Base-by-base conservation (phyloP, 2,113 vertebrate genomes). In the Colossoma macropomum region DNA sequence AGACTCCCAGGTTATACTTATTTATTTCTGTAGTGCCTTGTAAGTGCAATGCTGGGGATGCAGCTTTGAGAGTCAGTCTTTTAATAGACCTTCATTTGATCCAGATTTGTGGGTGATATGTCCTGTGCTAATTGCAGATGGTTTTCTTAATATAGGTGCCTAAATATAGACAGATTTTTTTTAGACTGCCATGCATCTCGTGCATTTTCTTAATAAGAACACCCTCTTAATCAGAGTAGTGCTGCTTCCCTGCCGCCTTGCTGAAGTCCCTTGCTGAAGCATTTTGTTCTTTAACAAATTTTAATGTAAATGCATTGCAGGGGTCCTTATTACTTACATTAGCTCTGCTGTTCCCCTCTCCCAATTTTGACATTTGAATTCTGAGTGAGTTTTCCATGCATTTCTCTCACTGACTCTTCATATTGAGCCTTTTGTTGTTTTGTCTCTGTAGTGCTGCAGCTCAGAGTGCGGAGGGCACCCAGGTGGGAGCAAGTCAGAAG, bases 401-500 rank as follows among this genome's bases (percentile, higher is more conserved):
- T 0, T 15, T 66, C 5, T 71, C 21, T 16, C 45, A 50, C 30
- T 21, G n/a, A 28, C 34, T 45, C 41, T 6, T 45, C 41, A 45
- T 45, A 11, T 9, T 45, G 41, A 1, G 41, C 41, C 16, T 73
- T 78, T 30, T 16, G 62, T 77, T 45, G 41, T 2, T 75, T 13
- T 59, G 73, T 85, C 56, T 79, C 11, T 80, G 19, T 72, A 92
- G 92, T 87, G 93, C 59, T 74, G 74, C 93, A 74, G 32, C 84
- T 88, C 97, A 96, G 83, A 94, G 90, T 84, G 72, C 81, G 3
- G 97, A 97, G 0, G 90, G 92, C 0, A 85, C 87, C 32, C 81
- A 91, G 41, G 85, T 87, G 75, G 91, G 92, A 82, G 48, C 91
- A 73, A 88, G 91, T 28, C 95, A 94, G 52, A 96, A 96, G 85